Conservation (phyloP, 2,113 vertebrate species). For the Herpetotheres cachinnans region DNA sequence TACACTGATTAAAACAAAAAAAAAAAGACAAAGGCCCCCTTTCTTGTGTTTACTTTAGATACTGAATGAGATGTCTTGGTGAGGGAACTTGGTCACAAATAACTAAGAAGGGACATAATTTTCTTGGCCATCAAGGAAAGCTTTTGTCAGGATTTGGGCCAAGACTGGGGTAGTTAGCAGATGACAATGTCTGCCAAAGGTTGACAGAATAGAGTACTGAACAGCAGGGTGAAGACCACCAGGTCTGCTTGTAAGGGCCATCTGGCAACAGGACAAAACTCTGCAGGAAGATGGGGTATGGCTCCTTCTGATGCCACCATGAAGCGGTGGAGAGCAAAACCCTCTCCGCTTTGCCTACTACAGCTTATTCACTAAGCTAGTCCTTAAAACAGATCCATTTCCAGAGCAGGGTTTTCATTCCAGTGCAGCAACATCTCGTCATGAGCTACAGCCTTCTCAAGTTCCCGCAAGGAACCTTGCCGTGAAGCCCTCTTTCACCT, state of each 20-base stretch:
- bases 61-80: neutral
- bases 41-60: constrained; percentile 25
- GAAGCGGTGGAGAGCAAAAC: neutral
- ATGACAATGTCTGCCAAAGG: neutral
- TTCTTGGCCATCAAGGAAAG: neutral
- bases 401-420: neutral
- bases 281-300: neutral
- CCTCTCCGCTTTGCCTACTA: neutral
- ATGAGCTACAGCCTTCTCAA: neutral
- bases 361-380: neutral
- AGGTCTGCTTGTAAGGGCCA: neutral
- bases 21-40: neutral
- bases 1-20: neutral
- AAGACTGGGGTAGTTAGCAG: neutral
- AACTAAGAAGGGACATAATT: neutral
- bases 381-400: neutral
- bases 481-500: neutral
- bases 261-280: neutral
- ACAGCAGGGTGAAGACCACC: neutral
- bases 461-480: neutral
- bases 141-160: neutral
- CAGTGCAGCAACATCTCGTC: neutral
- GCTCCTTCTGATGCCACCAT: neutral
- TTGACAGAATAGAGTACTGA: neutral
- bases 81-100: neutral